Percentiles rank a stretch among this genome's conserved stretches.
Conservation (phyloP, 2,113 vertebrate genomes). For the Sorex fumeus region DNA sequence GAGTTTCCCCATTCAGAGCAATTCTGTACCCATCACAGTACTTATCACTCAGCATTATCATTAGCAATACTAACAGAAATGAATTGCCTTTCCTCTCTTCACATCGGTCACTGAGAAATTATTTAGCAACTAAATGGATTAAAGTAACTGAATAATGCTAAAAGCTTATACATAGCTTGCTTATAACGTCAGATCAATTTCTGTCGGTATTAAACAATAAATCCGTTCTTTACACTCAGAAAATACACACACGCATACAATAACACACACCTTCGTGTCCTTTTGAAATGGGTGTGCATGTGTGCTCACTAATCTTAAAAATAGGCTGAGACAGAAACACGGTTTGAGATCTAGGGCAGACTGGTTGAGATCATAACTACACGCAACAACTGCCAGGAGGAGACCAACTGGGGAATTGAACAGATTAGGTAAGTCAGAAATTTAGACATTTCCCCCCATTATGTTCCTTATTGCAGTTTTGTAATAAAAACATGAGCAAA, state of each 20-base stretch:
- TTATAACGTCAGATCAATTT: slow-evolving; percentile 24
- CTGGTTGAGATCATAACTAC: slow-evolving; percentile 82
- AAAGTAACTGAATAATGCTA: neutral
- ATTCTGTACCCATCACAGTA: slow-evolving; percentile 37
- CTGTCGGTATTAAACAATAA: slow-evolving; percentile 46
- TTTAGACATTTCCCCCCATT: slow-evolving; percentile 92
- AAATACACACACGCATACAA: neutral
- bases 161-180: neutral
- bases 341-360: slow-evolving; percentile 85
- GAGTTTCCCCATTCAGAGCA: slow-evolving; percentile 54
- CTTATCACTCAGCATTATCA: slow-evolving; percentile 73
- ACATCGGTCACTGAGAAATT: slow-evolving; percentile 53
- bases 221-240: slow-evolving; percentile 7
- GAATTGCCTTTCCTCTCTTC: slow-evolving; percentile 50
- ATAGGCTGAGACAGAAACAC: slow-evolving; percentile 83
- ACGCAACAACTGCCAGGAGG: slow-evolving; percentile 80
- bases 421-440: slow-evolving; percentile 87
- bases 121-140: slow-evolving; percentile 4
- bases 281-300: neutral
- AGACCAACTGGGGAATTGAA: slow-evolving; percentile 83
- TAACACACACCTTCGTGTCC: neutral
- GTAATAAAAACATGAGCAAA: slow-evolving; percentile 91
- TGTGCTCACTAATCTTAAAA: slow-evolving; percentile 78
- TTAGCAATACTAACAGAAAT: slow-evolving; percentile 43
- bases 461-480: slow-evolving; percentile 88